These are phyloP conservation scores for Torymus auratus DNA, from an alignment of 2,888 invertebrate genomes.

Conservation along the genomic window DNA sequence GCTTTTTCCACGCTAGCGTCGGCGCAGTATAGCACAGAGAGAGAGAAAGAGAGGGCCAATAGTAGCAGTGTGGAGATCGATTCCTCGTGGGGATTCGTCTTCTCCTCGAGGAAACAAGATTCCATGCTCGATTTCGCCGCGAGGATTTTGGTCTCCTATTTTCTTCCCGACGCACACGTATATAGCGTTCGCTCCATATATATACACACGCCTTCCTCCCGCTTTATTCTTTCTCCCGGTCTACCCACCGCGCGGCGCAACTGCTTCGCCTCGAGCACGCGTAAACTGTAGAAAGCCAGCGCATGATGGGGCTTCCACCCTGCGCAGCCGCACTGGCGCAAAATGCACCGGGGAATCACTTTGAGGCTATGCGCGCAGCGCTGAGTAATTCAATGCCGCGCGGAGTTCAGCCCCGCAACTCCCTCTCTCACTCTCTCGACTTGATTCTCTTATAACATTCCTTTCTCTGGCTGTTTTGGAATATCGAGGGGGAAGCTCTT, in stretches of 20 bases:
- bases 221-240: background rate
- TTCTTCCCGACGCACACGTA: background rate
- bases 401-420: background rate
- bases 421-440: no score
- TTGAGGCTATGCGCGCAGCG: background rate
- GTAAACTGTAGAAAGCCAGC: no score
- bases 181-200: no score
- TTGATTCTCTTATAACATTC: no score
- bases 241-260: no score
- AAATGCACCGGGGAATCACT: conserved; percentile 10
- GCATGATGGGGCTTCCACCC: no score
- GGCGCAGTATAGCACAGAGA: no score
- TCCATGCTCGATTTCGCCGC: conserved; percentile 36
- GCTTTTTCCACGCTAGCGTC: conserved; percentile 20
- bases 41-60: no score
- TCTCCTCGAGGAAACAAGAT: conserved; percentile 28
- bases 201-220: background rate
- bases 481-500: background rate
- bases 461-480: no score
- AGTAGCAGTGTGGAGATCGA: conserved; percentile 23
- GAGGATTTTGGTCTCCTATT: conserved; percentile 27
- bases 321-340: background rate
- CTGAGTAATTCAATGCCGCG: background rate
- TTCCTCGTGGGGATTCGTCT: conserved; percentile 26
- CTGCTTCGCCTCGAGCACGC: no score